Evolutionary conservation across 2,888 invertebrate genomes (phyloP).

Genomic region (Lithodes maja): DNA sequence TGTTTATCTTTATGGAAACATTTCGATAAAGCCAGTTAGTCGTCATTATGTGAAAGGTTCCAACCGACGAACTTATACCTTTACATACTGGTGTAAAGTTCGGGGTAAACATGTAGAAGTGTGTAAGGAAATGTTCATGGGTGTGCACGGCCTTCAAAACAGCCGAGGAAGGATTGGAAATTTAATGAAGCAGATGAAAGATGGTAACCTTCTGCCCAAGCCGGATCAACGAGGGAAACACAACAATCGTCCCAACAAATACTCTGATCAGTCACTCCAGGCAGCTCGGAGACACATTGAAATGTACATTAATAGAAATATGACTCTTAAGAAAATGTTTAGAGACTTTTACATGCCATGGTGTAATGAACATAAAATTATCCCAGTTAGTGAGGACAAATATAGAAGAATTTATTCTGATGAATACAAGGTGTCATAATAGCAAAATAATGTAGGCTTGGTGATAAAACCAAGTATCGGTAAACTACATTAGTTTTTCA

Average conservation of each 20-base stretch:
- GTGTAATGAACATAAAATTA: constrained; percentile 59
- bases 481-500: too few species aligned
- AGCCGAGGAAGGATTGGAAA: constrained; percentile 59
- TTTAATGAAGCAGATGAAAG: constrained; percentile 62
- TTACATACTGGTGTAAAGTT: constrained; percentile 61
- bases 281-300: constrained; percentile 56
- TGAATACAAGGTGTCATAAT: constrained; percentile 62
- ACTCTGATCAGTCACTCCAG: constrained; percentile 53
- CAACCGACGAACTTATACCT: constrained; percentile 56
- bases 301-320: constrained; percentile 58
- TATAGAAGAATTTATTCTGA: constrained; percentile 62
- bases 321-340: constrained; percentile 62
- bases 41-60: constrained; percentile 60
- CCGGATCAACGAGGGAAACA: constrained; percentile 60
- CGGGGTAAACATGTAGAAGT: constrained; percentile 62
- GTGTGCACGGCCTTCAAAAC: constrained; percentile 60
- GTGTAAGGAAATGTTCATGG: constrained; percentile 65
- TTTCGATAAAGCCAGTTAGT: constrained; percentile 58
- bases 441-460: not conserved
- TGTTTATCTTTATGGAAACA: constrained; percentile 63
- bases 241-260: constrained; percentile 55
- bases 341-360: constrained; percentile 57
- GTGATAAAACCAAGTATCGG: constrained; percentile 17
- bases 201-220: constrained; percentile 53
- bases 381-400: constrained; percentile 60